Evolutionary conservation across 2,797 vertebrate genomes (phyloP), one percentile per base, ranked within the genome.

Genomic region (Antennarius maculatus): DNA sequence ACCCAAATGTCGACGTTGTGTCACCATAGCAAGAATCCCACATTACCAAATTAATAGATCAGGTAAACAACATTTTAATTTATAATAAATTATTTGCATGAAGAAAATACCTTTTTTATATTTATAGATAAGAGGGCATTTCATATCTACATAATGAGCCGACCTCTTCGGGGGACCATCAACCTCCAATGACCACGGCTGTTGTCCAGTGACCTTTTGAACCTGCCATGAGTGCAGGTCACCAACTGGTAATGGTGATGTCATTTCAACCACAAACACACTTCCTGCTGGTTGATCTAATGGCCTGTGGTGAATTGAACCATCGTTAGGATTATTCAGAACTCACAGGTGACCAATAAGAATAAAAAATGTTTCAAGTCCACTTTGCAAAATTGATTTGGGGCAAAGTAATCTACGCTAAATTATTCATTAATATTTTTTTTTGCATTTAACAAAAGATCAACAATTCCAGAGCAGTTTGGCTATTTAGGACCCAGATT

Each of bases 171-270:
- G 18, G 47, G 31, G 23, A 23, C 28, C 50, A 46, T 1, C 3
- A 5, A n/a, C 28, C 42, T 37, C 23, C 15, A 31, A 71, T 12
- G 59, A 76, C 27, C 55, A 18, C 41, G 39, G 52, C 55, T 62
- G 54, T 77, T 46, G 28, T 49, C 61, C 47, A 7, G 59, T 64
- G 77, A 87, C 81, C 82, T 82, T 84, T 66, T 84, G 66, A 88
- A 78, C 81, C 27, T 50, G 14, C 43, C 54, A 7, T 16, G 15
- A 56, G 52, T 61, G 65, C 66, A 66, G 78, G 76, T 86, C 76
- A 78, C 13, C 3, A 61, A 50, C 28, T 18, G 65, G 72, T 54
- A 27, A 61, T 12, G 0, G 7, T 63, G 49, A 78, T 34, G 66
- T 67, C 49, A 76, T 34, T 29, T 39, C 6, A 58, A 71, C 74